Conservation (phyloP, 1,140 invertebrate species). For the Drosophila ambigua region DNA sequence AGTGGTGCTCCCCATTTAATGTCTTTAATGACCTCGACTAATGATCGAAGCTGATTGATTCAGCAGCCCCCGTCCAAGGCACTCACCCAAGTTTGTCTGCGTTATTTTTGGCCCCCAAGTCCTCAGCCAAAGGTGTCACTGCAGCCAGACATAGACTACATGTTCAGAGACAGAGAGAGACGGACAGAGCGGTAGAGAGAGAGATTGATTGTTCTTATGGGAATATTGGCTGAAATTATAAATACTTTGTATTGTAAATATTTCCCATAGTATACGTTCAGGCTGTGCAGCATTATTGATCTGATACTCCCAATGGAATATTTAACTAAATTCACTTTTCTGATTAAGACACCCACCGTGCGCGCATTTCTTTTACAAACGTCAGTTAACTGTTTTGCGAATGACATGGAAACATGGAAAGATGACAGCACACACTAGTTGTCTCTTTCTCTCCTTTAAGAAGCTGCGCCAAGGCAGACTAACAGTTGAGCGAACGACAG, state of each 20-base stretch:
- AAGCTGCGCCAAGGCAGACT: not conserved
- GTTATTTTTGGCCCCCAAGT: conserved; percentile 52
- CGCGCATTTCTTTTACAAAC: too few species aligned
- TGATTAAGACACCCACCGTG: too few species aligned
- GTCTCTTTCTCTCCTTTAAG: not conserved
- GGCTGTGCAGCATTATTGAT: not conserved
- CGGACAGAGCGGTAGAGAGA: conserved; percentile 4
- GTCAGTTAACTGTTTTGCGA: not conserved
- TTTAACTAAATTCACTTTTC: too few species aligned
- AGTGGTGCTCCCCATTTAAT: conserved; percentile 41
- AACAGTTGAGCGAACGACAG: conserved; percentile 6
- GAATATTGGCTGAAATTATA: conserved; percentile 13
- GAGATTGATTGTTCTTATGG: conserved; percentile 1
- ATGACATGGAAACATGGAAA: not conserved
- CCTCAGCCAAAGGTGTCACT: conserved; percentile 45
- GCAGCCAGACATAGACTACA: not conserved
- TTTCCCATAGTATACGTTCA: conserved; percentile 17
- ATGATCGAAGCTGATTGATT: conserved; percentile 76
- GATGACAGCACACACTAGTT: not conserved
- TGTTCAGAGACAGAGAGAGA: not conserved
- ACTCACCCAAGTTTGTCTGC: conserved; percentile 57
- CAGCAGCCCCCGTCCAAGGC: conserved; percentile 38
- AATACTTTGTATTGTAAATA: not conserved
- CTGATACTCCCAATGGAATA: not conserved
- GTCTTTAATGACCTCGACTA: conserved; percentile 76